phyloP scores from a whole-genome alignment of 2,888 invertebrate genomes.

The Folsomia candida region DNA sequence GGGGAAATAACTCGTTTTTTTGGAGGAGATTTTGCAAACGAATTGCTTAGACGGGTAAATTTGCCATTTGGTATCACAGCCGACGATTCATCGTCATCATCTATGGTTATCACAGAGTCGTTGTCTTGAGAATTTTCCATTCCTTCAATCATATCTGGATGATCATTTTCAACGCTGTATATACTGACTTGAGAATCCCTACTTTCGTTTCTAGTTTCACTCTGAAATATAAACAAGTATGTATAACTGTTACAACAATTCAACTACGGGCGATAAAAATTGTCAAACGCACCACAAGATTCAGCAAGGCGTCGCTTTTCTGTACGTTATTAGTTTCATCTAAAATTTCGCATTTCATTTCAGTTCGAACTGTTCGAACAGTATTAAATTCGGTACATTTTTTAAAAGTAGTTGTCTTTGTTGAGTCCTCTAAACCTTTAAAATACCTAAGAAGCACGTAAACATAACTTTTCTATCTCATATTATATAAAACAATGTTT shows the following conservation, averaged over 20 bases:
- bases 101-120: background rate
- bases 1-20: background rate
- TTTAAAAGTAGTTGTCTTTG: background rate
- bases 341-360: too few species aligned
- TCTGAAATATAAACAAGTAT: background rate
- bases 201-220: background rate
- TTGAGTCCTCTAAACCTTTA: background rate
- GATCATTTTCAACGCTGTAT: conserved; percentile 1
- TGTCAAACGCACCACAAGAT: background rate
- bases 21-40: background rate
- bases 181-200: conserved; percentile 3
- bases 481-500: background rate
- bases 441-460: too few species aligned
- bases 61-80: background rate
- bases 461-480: too few species aligned
- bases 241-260: too few species aligned
- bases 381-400: too few species aligned
- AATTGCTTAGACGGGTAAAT: background rate
- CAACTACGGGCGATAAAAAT: too few species aligned
- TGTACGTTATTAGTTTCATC: too few species aligned
- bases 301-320: too few species aligned
- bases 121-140: too few species aligned
- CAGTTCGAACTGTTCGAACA: too few species aligned
- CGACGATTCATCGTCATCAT: background rate
- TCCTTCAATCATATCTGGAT: too few species aligned